Base-by-base conservation (phyloP, 1,140 invertebrate species). In the Dreissena rostriformis region DNA sequence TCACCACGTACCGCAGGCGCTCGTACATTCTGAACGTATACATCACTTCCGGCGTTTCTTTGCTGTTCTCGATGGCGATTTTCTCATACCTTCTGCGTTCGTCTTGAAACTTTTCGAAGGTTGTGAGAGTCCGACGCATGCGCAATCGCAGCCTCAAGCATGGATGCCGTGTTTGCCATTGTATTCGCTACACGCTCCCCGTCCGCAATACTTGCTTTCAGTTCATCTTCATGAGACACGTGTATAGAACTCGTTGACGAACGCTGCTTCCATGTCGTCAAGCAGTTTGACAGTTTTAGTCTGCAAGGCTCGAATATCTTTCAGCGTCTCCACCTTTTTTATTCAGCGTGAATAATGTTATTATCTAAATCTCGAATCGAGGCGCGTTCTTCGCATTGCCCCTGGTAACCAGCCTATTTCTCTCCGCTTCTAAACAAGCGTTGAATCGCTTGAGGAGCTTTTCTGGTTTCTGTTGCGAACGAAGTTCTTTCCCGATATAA, bases 1-100 rank as follows among this genome's bases (percentile, higher is more conserved):
- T 82, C 10, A 70, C 79, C 29, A 82, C 39, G 6, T 15, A 53
- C 52, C 61, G 70, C 14, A 82, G 28, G 26, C 79, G 2, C 39
- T 82, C 79, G 51, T 82, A 68, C 68, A 82, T 82, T 53, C 73
- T 82, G 24, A 82, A 82, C 0, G 79, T 61, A 73, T 82, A 82
- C 2, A 82, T 61, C 10, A 82, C 51, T 52, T 82, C 79, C 70
- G 63, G 57, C n/a, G 52, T 26, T 82, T 82, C 79, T 28, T 70
- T 66, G 17, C 63, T 70, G 52, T 82, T 82, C 26, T 51, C 53
- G 0, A 82, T 24, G 6, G 67, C 24, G 8, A 72, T 11, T 39
- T 82, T 82, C 39, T 82, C 79, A 53, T 73, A 82, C 52, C 57
- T 63, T 14, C 79, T 29, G 49, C 79, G 73, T 51, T 82, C 79